Conservation (phyloP, 92 coral and sea anemone genomes). For the Micromussa lordhowensis region DNA sequence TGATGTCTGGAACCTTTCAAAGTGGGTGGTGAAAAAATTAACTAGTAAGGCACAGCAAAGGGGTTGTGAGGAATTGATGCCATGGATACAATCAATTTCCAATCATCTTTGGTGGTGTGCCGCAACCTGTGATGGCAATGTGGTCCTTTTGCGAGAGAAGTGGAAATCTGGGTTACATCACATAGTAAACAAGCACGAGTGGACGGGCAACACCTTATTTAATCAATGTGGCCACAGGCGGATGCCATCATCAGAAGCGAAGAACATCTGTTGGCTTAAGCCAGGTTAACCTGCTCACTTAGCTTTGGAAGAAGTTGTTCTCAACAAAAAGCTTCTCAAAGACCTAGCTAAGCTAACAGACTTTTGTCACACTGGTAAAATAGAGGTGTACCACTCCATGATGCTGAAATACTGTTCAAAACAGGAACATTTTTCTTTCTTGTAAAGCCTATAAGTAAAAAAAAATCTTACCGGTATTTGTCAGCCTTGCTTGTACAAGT, state of each 20-base stretch:
- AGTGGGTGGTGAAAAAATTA: constrained; percentile 58
- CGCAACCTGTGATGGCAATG: constrained; percentile 59
- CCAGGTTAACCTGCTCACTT: constrained; percentile 51
- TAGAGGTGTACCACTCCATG: too few species aligned
- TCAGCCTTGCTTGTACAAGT: too few species aligned
- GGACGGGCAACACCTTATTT: constrained; percentile 25
- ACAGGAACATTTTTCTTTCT: constrained; percentile 56
- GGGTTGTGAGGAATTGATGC: constrained; percentile 43
- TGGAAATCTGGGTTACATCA: constrained; percentile 45
- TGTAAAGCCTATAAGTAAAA: too few species aligned
- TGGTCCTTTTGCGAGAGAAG: constrained; percentile 44
- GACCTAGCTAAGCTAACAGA: constrained; percentile 24
- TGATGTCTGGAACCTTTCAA: constrained; percentile 75
- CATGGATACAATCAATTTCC: constrained; percentile 64
- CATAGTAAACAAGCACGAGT: constrained; percentile 49
- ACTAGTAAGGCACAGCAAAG: constrained; percentile 38
- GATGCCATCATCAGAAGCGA: constrained; percentile 23
- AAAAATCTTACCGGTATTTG: too few species aligned
- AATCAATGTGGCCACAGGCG: constrained; percentile 42
- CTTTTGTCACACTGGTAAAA: too few species aligned
- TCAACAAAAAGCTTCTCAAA: constrained; percentile 38
- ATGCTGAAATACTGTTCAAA: constrained; percentile 35
- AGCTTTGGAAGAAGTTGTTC: constrained; percentile 65
- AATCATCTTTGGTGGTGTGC: constrained; percentile 76
- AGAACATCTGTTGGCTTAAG: constrained; percentile 49